phyloP scores from a whole-genome alignment of 2,888 invertebrate genomes.

The Ditula angustiorana region DNA sequence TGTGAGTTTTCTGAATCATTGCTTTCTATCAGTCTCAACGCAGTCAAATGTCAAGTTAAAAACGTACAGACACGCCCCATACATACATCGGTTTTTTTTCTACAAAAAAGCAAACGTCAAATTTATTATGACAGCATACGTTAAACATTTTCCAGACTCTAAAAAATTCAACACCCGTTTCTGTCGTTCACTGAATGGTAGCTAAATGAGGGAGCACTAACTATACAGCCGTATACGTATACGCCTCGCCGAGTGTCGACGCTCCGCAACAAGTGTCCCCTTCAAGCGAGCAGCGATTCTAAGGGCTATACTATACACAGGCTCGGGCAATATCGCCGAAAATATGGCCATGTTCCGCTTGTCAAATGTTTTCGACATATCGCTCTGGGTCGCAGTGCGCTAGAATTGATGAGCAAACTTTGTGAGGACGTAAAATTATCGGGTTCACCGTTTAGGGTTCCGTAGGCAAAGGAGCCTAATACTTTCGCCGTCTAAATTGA shows the following conservation, averaged over 20 bases:
- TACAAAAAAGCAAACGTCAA: not conserved
- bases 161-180: slow-evolving; percentile 19
- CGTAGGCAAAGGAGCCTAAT: too few relatives aligned
- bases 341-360: slow-evolving; percentile 6
- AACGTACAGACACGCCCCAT: too few relatives aligned
- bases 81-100: not conserved
- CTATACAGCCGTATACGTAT: not conserved
- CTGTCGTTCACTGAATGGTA: slow-evolving; percentile 31
- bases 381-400: not conserved
- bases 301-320: slow-evolving; percentile 6
- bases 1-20: too few relatives aligned
- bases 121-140: not conserved
- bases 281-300: slow-evolving; percentile 27
- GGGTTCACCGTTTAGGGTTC: too few relatives aligned
- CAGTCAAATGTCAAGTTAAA: too few relatives aligned
- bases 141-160: not conserved
- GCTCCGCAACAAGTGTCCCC: slow-evolving; percentile 37
- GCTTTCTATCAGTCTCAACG: too few relatives aligned
- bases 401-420: not conserved
- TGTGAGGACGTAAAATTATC: not conserved
- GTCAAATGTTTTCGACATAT: not conserved
- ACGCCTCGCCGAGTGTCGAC: slow-evolving; percentile 26
- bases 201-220: slow-evolving; percentile 28
- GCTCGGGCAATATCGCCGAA: slow-evolving; percentile 17
- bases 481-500: too few relatives aligned